phyloP scores from a whole-genome alignment of 2,888 invertebrate species.

The Baccha elongata region DNA sequence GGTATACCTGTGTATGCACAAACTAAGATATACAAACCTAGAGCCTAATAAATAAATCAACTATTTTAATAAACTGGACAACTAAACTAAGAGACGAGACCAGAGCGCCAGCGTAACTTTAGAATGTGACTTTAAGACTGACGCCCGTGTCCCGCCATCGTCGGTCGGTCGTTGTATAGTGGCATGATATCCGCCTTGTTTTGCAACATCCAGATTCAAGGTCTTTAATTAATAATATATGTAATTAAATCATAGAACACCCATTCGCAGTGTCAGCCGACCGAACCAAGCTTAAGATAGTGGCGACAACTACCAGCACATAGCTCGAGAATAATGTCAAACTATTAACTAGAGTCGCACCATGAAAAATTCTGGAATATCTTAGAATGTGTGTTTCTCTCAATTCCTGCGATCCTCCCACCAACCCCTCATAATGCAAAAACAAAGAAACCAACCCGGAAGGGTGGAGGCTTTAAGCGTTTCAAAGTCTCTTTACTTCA shows the following conservation, averaged over 20 bases:
- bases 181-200: constrained; percentile 68
- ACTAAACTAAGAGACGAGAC: constrained; percentile 40
- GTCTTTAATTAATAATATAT: constrained; percentile 70
- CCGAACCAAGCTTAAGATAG: constrained; percentile 24
- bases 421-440: neutral
- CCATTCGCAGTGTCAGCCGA: constrained; percentile 47
- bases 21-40: constrained; percentile 22
- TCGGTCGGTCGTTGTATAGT: constrained; percentile 8
- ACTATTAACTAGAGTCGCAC: constrained; percentile 33
- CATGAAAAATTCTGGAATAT: constrained; percentile 39
- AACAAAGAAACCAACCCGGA: constrained; percentile 7
- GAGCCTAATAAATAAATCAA: constrained; percentile 59
- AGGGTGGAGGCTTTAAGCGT: constrained; percentile 28
- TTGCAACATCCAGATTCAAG: constrained; percentile 64
- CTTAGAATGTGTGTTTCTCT: constrained; percentile 6
- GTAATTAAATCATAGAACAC: constrained; percentile 74
- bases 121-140: constrained; percentile 19
- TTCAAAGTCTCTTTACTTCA: neutral
- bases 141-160: neutral
- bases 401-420: constrained; percentile 15
- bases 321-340: constrained; percentile 62
- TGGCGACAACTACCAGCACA: constrained; percentile 25
- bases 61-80: constrained; percentile 57
- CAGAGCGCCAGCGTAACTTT: constrained; percentile 11
- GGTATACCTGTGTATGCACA: neutral